Evolutionary conservation across 1,140 invertebrate genomes (phyloP), one percentile per base, ranked within the genome.

Genomic region (Coptotermes formosanus): DNA sequence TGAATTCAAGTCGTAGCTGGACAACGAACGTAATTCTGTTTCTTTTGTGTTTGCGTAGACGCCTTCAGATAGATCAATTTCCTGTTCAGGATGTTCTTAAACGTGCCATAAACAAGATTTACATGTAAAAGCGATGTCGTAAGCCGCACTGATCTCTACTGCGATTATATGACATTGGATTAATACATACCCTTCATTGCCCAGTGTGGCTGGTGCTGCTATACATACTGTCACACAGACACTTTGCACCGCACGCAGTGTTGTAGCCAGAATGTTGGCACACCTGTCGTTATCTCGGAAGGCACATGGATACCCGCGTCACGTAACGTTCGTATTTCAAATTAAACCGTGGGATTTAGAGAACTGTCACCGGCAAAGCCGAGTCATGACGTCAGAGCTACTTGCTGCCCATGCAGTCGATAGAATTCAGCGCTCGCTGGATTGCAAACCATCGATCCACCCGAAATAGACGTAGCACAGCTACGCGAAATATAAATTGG

Each of bases 311-410:
- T 30, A 75, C 64, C 30, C 64, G 64, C n/a, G n/a, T 75, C 64
- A 75, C 64, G 64, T 64, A 64, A 19, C 21, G 59, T 75, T 75
- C 64, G 64, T 75, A 75, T 30, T 75, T 75, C 64, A 75, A 75
- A 75, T 75, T n/a, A 75, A 75, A 75, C 25, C 64, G n/a, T 30
- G 6, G 64, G 64, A 75, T 75, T 75, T 30, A 16, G 45, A 48
- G 45, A 25, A 75, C 64, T 75, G 64, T 75, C 64, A 75, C 25
- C 64, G 25, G 25, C 64, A 75, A 75, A 75, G 64, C 64, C 64
- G 64, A 75, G n/a, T 75, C 64, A 25, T 75, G 64, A 75, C 64
- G 64, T 75, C 64, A 75, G n/a, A 30, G n/a, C 64, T 30, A 75
- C 64, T 75, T 75, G 64, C 64, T 75, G 25, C 64, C n/a, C 64